Conservation (phyloP, 2,888 invertebrate genomes). For the Pachliopta kotzebuea region DNA sequence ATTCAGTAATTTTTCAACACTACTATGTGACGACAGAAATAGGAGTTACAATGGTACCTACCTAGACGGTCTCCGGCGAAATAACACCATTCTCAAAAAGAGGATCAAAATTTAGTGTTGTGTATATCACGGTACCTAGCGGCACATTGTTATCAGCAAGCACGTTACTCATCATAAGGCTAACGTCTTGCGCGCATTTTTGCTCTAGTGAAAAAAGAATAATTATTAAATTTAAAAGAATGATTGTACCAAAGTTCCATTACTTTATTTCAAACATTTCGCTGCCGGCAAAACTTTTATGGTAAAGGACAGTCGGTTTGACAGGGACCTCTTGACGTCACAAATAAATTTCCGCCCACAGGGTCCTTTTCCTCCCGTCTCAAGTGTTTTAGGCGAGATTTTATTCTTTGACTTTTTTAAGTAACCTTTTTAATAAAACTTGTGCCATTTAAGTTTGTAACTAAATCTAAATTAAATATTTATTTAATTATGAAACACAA, state of each 20-base stretch:
- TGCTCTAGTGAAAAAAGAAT: not conserved
- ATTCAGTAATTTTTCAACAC: too few species aligned
- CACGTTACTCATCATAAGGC: too few species aligned
- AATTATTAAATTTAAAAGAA: not conserved
- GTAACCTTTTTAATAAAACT: not conserved
- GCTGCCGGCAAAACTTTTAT: constrained; percentile 3
- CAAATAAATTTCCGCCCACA: constrained; percentile 5
- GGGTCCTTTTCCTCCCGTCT: not conserved
- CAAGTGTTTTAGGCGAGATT: not conserved
- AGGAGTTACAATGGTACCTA: too few species aligned
- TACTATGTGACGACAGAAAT: too few species aligned
- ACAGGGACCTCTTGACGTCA: constrained; percentile 5
- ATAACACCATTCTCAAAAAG: too few species aligned
- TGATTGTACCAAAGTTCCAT: not conserved
- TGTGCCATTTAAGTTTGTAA: not conserved
- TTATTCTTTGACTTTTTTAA: not conserved
- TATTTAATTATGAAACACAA: not conserved
- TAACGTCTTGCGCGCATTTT: too few species aligned
- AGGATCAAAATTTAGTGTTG: too few species aligned
- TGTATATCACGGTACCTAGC: too few species aligned
- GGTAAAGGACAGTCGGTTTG: constrained; percentile 1
- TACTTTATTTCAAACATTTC: not conserved
- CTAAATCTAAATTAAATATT: not conserved
- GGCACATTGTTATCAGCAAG: too few species aligned
- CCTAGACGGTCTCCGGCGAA: too few species aligned